Percentiles rank a stretch among this genome's conserved stretches.
Conservation (phyloP, 30 jellyfish, hydroid and myxozoan species). For the Hydractinia echinata region DNA sequence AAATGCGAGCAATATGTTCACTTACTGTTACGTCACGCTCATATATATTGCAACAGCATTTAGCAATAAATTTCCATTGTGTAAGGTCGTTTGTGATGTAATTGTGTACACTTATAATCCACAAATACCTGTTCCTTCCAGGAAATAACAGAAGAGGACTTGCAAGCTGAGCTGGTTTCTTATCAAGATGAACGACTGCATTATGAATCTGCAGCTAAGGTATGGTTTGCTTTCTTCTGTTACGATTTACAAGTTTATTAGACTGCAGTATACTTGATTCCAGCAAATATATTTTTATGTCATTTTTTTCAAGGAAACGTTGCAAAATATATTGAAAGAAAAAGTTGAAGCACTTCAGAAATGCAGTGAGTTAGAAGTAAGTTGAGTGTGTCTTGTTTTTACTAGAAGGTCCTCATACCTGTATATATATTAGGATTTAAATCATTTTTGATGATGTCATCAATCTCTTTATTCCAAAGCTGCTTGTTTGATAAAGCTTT, state of each 20-base stretch:
- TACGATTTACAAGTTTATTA: not conserved
- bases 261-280: not conserved
- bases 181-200: slow-evolving; percentile 63
- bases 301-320: slow-evolving; percentile 56
- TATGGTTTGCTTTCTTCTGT: not conserved
- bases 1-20: too few relatives aligned
- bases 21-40: too few relatives aligned
- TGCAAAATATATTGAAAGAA: slow-evolving; percentile 54
- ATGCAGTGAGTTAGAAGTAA: slow-evolving; percentile 79
- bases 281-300: not conserved
- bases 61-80: too few relatives aligned
- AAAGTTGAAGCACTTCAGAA: slow-evolving; percentile 57
- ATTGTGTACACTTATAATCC: too few relatives aligned
- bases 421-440: too few relatives aligned
- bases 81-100: too few relatives aligned
- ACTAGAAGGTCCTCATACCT: too few relatives aligned
- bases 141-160: slow-evolving; percentile 71
- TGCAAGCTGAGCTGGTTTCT: slow-evolving; percentile 35
- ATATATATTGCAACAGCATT: too few relatives aligned
- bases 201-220: slow-evolving; percentile 78
- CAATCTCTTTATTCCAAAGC: too few relatives aligned
- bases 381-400: not conserved
- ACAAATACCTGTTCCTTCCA: not conserved
- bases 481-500: too few relatives aligned
- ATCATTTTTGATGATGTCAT: too few relatives aligned